phyloP scores from a whole-genome alignment of 1,140 invertebrate species.

The Diachasma alloeum region DNA sequence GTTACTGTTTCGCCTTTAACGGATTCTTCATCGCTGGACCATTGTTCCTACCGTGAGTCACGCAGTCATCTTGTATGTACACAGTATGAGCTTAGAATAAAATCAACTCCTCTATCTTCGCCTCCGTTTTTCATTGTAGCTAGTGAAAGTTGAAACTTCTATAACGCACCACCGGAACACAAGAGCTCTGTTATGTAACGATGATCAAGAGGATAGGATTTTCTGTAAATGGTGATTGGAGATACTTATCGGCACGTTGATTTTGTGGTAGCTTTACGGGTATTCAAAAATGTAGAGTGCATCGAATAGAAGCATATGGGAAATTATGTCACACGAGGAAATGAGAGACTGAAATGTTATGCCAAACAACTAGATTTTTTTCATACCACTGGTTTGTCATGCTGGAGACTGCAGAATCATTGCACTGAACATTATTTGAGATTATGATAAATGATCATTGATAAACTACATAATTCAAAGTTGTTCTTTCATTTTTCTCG shows the following conservation, averaged over 20 bases:
- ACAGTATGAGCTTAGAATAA: not conserved
- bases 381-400: no score
- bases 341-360: not conserved
- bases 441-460: no score
- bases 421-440: not conserved
- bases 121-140: slow-evolving; percentile 6
- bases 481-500: no score
- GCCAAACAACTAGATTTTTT: not conserved
- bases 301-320: not conserved
- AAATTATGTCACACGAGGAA: not conserved
- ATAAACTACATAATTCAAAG: no score
- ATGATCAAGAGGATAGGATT: not conserved
- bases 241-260: not conserved
- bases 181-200: not conserved
- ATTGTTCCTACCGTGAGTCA: slow-evolving; percentile 11
- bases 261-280: not conserved
- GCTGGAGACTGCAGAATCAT: no score
- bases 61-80: not conserved
- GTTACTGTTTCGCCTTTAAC: slow-evolving; percentile 30
- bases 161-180: slow-evolving; percentile 5
- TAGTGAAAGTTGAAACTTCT: slow-evolving; percentile 9
- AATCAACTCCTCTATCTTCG: slow-evolving; percentile 7
- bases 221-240: not conserved
- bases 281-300: no score
- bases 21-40: slow-evolving; percentile 25